These are phyloP conservation scores for Leptinotarsa peninsularis DNA, from an alignment of 2,888 invertebrate species.

Conservation along the genomic window DNA sequence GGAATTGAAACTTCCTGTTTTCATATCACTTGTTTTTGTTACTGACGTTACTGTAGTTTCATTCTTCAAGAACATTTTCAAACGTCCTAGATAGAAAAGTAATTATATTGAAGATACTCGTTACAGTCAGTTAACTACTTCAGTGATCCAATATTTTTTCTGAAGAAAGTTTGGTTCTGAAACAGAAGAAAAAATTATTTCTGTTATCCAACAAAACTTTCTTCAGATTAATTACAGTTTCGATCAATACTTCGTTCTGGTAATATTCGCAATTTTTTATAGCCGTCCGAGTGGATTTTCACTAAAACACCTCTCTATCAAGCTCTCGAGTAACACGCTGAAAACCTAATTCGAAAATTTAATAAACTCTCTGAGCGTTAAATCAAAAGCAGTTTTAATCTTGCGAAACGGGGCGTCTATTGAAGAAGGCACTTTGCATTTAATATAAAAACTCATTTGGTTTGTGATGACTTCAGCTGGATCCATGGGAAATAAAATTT, in stretches of 20 bases:
- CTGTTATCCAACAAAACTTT: too few species aligned
- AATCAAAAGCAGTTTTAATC: constrained; percentile 16
- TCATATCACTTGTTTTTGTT: too few species aligned
- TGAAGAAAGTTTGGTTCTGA: too few species aligned
- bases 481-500: constrained; percentile 45
- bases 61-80: too few species aligned
- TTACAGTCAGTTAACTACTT: too few species aligned
- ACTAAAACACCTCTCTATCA: background rate
- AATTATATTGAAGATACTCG: too few species aligned
- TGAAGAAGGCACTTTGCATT: constrained; percentile 36
- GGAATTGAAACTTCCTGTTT: too few species aligned
- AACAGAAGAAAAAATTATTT: too few species aligned
- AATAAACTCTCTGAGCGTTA: constrained; percentile 13
- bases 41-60: too few species aligned
- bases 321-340: background rate
- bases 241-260: background rate
- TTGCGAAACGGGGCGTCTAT: constrained; percentile 25
- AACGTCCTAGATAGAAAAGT: too few species aligned
- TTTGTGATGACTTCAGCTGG: constrained; percentile 42
- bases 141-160: too few species aligned
- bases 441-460: constrained; percentile 47
- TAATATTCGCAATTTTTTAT: background rate
- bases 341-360: constrained; percentile 16
- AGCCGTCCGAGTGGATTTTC: background rate
- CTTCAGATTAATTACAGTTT: too few species aligned